These are phyloP conservation scores for Cephus pygmeus DNA, from an alignment of 2,888 invertebrate species.

Conservation along the genomic window DNA sequence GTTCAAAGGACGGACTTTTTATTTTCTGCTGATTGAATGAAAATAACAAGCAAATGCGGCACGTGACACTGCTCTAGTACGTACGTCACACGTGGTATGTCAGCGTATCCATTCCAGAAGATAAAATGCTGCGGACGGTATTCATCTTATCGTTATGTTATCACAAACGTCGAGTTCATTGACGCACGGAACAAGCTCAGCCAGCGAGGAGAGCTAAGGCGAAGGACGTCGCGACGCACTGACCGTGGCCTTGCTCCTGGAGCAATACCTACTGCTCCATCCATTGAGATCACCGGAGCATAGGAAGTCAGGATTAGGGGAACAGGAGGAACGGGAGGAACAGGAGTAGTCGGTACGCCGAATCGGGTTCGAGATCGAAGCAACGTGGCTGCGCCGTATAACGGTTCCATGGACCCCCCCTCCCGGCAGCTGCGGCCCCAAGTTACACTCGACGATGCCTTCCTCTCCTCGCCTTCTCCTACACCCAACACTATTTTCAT, in stretches of 20 bases:
- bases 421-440: constrained; percentile 12
- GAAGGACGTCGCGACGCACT: constrained; percentile 24
- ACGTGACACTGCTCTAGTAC: background rate
- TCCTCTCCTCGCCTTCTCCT: background rate
- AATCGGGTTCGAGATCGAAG: constrained; percentile 32
- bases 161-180: background rate
- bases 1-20: background rate
- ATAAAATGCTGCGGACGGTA: background rate
- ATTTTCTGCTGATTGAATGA: background rate
- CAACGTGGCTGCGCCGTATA: constrained; percentile 46
- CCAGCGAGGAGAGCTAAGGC: background rate
- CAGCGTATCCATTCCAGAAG: background rate
- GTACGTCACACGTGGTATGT: background rate
- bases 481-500: background rate
- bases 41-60: too few species aligned
- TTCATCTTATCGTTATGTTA: background rate
- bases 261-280: constrained; percentile 34
- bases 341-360: constrained; percentile 24
- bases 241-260: constrained; percentile 52
- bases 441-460: background rate
- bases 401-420: constrained; percentile 49
- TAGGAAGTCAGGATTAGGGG: constrained; percentile 21
- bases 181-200: background rate
- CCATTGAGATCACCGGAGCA: constrained; percentile 44
- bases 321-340: constrained; percentile 22